Conservation (phyloP, 1,140 invertebrate genomes). For the Apolygus lucorum region DNA sequence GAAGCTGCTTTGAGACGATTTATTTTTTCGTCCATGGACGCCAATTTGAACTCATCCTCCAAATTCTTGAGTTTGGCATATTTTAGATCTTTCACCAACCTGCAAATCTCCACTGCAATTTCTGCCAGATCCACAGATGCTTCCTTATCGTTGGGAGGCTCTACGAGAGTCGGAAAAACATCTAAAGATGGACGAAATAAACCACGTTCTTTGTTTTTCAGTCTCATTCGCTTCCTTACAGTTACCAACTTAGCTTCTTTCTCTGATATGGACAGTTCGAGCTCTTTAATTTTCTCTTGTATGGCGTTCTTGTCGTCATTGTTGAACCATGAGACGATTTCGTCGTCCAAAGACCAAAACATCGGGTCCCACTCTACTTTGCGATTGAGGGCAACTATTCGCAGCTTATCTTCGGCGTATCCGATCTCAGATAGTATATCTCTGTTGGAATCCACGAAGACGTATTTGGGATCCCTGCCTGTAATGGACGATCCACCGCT, state of each 20-base stretch:
- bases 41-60: not conserved
- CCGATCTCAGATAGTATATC: not conserved
- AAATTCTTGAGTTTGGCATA: not conserved
- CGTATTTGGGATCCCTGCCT: not conserved
- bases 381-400: not conserved
- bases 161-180: too few species aligned
- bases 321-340: too few species aligned
- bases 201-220: too few species aligned
- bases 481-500: too few species aligned
- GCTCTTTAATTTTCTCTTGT: not conserved
- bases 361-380: not conserved
- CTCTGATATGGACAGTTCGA: not conserved
- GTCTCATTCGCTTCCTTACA: too few species aligned
- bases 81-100: not conserved
- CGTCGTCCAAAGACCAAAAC: slow-evolving; percentile 4
- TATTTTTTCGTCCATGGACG: not conserved
- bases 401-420: not conserved
- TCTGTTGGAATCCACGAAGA: not conserved
- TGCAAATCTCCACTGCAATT: not conserved
- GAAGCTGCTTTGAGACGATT: not conserved
- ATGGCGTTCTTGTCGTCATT: too few species aligned
- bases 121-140: not conserved
- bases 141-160: too few species aligned
- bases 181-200: too few species aligned
- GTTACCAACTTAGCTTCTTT: not conserved